Evolutionary conservation across 2,797 vertebrate genomes (phyloP).

Genomic region (Notolepis coatsorum): DNA sequence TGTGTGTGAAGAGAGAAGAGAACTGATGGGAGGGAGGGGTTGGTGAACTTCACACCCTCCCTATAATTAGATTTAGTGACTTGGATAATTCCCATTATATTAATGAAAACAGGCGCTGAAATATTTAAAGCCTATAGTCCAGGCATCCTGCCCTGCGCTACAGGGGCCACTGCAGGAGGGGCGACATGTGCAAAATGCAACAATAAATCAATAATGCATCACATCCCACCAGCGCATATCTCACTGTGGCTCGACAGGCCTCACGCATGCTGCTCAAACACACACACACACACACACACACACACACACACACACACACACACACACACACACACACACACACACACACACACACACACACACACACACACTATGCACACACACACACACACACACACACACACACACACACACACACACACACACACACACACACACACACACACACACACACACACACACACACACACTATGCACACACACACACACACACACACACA

Average conservation of each 20-base stretch:
- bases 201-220: conserved; percentile 74
- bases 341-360: conserved; percentile 5
- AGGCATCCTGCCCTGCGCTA: conserved; percentile 29
- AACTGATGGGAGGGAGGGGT: background rate
- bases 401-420: background rate
- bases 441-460: conserved; percentile 5
- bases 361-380: conserved; percentile 15
- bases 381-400: background rate
- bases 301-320: background rate
- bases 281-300: background rate
- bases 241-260: conserved; percentile 40
- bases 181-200: conserved; percentile 71
- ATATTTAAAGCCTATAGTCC: conserved; percentile 67
- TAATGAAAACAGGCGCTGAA: conserved; percentile 74
- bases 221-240: conserved; percentile 47
- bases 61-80: conserved; percentile 74
- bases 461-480: background rate
- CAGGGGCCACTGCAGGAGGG: conserved; percentile 47
- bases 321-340: background rate
- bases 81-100: conserved; percentile 77
- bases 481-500: background rate
- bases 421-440: background rate
- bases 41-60: conserved; percentile 63
- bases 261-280: background rate
- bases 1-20: background rate